A percentile compares a stretch with the other conserved stretches of the same genome.
Evolutionary conservation across 2,888 invertebrate species (phyloP).

Genomic region (Acutogordius australiensis): DNA sequence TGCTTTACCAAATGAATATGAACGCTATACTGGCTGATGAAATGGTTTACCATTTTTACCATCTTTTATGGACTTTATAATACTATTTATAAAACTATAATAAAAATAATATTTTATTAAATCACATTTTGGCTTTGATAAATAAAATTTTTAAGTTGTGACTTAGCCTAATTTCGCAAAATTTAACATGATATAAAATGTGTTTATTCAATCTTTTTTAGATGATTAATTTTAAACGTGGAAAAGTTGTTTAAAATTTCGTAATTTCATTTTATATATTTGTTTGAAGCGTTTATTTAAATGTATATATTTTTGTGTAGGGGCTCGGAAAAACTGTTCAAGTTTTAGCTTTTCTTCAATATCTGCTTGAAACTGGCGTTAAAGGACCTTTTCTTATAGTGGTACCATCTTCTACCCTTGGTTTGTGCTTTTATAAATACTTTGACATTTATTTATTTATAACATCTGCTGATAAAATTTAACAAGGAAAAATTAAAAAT

Average conservation of each 20-base stretch:
- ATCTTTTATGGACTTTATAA: neutral
- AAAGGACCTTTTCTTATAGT: constrained; percentile 56
- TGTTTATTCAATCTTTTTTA: too few relatives aligned
- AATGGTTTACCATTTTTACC: constrained; percentile 32
- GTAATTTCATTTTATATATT: too few relatives aligned
- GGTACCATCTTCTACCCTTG: constrained; percentile 77
- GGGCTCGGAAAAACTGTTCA: constrained; percentile 73
- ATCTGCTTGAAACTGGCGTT: constrained; percentile 44
- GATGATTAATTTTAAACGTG: too few relatives aligned
- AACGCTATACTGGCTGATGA: constrained; percentile 87
- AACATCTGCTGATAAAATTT: neutral
- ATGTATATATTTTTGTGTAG: too few relatives aligned
- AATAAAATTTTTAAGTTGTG: too few relatives aligned
- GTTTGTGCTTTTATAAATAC: constrained; percentile 29
- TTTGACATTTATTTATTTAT: neutral
- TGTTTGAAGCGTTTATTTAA: too few relatives aligned
- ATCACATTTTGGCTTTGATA: too few relatives aligned
- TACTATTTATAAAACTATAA: neutral
- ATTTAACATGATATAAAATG: too few relatives aligned
- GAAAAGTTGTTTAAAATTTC: too few relatives aligned
- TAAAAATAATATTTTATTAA: too few relatives aligned
- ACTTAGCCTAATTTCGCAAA: too few relatives aligned
- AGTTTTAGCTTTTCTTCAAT: constrained; percentile 62
- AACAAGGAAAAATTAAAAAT: too few relatives aligned
- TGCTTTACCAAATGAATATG: constrained; percentile 55